A percentile compares a stretch with the other conserved stretches of the same genome.
These are phyloP conservation scores for Phrynocephalus forsythii DNA, from an alignment of 2,797 vertebrate genomes.

Conservation along the genomic window DNA sequence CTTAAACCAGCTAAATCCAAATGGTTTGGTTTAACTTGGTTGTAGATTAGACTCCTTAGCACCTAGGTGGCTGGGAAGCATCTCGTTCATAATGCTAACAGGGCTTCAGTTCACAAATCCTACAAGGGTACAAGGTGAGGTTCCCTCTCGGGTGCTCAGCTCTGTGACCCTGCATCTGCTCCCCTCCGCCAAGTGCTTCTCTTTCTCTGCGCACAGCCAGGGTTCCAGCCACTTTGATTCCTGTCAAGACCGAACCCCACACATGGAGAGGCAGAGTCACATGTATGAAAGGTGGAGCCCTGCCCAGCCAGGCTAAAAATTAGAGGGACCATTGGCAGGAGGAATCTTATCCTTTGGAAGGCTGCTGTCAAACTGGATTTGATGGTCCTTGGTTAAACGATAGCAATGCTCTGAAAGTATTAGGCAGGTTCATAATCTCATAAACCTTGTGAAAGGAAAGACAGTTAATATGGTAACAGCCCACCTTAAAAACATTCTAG, in stretches of 20 bases:
- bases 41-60: background rate
- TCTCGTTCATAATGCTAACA: background rate
- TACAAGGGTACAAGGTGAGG: no score
- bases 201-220: no score
- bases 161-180: no score
- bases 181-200: no score
- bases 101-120: background rate
- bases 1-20: background rate
- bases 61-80: background rate
- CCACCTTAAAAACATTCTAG: background rate
- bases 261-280: no score
- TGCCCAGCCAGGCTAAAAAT: no score
- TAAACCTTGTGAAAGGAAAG: background rate
- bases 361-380: background rate
- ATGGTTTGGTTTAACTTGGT: background rate
- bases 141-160: no score
- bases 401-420: background rate
- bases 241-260: no score
- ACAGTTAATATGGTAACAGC: background rate
- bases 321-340: no score
- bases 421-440: background rate
- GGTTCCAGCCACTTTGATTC: no score
- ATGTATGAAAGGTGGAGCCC: no score
- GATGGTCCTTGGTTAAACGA: background rate
- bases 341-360: background rate